Percentiles rank a stretch among this genome's conserved stretches.
Conservation (phyloP, 2,888 invertebrate species). For the Lasioglossum villosulum region DNA sequence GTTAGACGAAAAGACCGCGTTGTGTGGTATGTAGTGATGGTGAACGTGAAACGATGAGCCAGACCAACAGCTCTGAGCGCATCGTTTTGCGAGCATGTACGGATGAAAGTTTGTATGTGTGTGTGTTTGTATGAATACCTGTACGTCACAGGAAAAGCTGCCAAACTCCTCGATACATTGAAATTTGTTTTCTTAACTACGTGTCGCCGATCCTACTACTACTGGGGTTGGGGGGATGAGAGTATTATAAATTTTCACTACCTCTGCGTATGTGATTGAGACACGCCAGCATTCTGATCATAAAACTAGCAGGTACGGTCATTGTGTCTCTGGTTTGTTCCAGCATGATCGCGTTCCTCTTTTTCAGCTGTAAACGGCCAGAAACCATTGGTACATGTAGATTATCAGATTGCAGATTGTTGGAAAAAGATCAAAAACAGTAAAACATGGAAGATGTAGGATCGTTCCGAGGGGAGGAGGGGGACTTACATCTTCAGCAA, state of each 20-base stretch:
- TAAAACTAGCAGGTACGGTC: slow-evolving; percentile 94
- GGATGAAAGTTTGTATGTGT: slow-evolving; percentile 18
- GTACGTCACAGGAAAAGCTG: slow-evolving; percentile 41
- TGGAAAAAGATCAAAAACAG: neutral
- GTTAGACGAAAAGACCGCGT: slow-evolving; percentile 31
- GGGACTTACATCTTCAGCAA: slow-evolving; percentile 88
- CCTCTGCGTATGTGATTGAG: slow-evolving; percentile 88
- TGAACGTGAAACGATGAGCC: slow-evolving; percentile 18
- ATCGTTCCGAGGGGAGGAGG: neutral
- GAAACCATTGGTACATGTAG: neutral
- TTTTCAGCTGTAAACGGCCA: slow-evolving; percentile 87
- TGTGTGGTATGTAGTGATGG: neutral
- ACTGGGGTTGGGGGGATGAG: slow-evolving; percentile 18
- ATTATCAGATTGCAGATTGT: neutral
- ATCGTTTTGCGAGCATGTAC: neutral
- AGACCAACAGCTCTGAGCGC: slow-evolving; percentile 34
- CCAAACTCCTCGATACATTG: slow-evolving; percentile 46
- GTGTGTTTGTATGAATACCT: slow-evolving; percentile 55
- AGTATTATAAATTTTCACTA: slow-evolving; percentile 79
- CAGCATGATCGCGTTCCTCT: slow-evolving; percentile 92
- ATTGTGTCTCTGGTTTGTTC: slow-evolving; percentile 95
- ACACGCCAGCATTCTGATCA: slow-evolving; percentile 91
- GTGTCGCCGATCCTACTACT: slow-evolving; percentile 51
- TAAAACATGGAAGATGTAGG: neutral
- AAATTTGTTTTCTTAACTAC: slow-evolving; percentile 47